Conservation (phyloP, 2,888 invertebrate species). For the Ennomos fuscantarius region DNA sequence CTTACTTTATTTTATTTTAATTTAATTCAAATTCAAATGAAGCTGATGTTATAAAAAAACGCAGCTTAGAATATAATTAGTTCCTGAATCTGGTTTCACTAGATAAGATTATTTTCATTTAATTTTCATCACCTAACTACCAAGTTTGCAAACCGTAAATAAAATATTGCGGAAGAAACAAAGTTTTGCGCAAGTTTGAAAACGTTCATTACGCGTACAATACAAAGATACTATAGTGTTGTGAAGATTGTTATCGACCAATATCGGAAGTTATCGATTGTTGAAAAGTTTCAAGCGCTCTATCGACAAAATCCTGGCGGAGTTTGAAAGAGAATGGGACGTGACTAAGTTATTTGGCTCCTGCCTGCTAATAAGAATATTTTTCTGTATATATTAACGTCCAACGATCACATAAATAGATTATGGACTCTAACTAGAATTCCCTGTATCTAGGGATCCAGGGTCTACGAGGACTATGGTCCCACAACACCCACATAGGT, state of each 20-base stretch:
- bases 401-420: no score
- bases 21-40: no score
- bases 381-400: no score
- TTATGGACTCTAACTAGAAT: no score
- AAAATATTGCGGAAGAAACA: constrained; percentile 6
- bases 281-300: neutral
- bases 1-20: no score
- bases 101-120: no score
- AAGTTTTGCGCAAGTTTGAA: constrained; percentile 3
- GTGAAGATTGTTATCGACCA: constrained; percentile 12
- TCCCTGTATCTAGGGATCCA: no score
- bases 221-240: constrained; percentile 7
- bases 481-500: no score
- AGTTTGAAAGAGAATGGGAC: neutral
- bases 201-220: constrained; percentile 15
- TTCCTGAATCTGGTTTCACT: no score
- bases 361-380: neutral
- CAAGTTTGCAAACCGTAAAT: neutral
- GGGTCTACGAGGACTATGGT: no score
- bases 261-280: neutral
- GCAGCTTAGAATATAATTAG: no score
- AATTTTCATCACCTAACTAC: neutral
- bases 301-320: neutral
- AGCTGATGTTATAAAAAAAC: no score
- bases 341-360: neutral